Conservation (phyloP, 2,797 vertebrate genomes). For the Mus spretus region DNA sequence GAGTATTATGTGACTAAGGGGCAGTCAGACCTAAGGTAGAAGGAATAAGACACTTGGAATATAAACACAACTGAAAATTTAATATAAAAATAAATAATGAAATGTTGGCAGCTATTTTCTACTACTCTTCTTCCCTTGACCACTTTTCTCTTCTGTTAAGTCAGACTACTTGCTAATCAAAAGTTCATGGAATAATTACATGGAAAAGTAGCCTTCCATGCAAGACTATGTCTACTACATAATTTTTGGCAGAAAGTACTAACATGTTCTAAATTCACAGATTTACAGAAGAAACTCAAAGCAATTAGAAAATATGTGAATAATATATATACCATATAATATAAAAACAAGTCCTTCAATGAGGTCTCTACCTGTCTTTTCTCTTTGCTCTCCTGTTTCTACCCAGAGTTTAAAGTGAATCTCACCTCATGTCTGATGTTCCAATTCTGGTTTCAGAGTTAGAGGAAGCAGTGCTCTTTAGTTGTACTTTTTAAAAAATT, state of each 20-base stretch:
- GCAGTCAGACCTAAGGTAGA: neutral
- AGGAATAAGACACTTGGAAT: slow-evolving; percentile 4
- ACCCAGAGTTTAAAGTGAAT: neutral
- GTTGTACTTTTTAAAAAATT: slow-evolving; percentile 1
- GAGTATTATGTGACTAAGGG: slow-evolving; percentile 38
- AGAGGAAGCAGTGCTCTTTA: slow-evolving; percentile 14
- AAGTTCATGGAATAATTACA: neutral
- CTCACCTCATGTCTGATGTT: neutral
- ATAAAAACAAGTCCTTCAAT: slow-evolving; percentile 1
- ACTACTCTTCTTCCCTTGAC: no score
- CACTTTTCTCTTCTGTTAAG: neutral
- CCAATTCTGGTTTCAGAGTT: neutral
- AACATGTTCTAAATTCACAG: neutral
- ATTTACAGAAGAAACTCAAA: neutral
- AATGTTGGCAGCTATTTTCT: neutral
- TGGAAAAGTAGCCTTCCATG: neutral
- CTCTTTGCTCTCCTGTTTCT: neutral
- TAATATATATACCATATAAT: slow-evolving; percentile 39
- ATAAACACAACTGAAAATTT: neutral
- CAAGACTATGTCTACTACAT: neutral
- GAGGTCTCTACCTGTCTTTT: neutral
- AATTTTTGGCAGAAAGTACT: slow-evolving; percentile 17
- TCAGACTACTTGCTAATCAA: slow-evolving; percentile 32
- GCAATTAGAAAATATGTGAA: slow-evolving; percentile 25
- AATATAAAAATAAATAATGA: slow-evolving; percentile 46